Base-by-base conservation (phyloP, 2,888 invertebrate species). In the Philhelius pedissequus region DNA sequence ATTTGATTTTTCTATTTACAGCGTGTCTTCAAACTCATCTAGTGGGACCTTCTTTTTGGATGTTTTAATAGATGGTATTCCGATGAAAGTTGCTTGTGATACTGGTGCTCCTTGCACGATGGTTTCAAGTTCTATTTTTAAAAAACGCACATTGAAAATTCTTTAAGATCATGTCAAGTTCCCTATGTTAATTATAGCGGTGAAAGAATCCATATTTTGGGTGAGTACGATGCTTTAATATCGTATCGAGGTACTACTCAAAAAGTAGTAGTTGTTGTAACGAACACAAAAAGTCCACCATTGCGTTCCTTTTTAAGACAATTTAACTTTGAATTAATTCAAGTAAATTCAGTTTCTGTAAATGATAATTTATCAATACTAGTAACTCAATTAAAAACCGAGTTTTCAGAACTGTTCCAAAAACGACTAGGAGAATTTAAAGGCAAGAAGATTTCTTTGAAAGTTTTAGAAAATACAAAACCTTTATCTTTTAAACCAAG, bases 21-120 rank as follows among this genome's bases (percentile, higher is more conserved):
- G 60, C 35, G 38, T 71, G 50, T 27, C 5, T 22, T 56, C 70
- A 43, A 30, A 70, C 9, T 70, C 70, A 32, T 32, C 35, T 48
- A 32, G 56, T 20, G 56, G 70, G 13, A 45, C 58, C 6, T 52
- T 50, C n/a, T 54, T 1, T 45, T 25, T 70, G 58, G 35, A 45
- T 15, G 70, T 70, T 35, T 18, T 58, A 20, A 18, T 83, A 18
- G 76, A 83, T 43, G 74, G 62, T 13, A n/a, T n/a, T n/a, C n/a
- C n/a, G n/a, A n/a, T 58, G 35, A 45, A 68, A 48, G 43, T 68
- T 50, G 64, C 64, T 9, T 81, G 81, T 56, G 75, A 82, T 25
- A 76, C 76, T n/a, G 73, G 73, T 60, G 50, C 73, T 60, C 76
- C 71, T 9, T 73, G 73, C 48, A 66, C 64, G 45, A 68, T 79